A percentile compares a stretch with the other conserved stretches of the same genome.
Evolutionary conservation across 2,888 invertebrate genomes (phyloP).

Genomic region (Melanostoma mellinum): DNA sequence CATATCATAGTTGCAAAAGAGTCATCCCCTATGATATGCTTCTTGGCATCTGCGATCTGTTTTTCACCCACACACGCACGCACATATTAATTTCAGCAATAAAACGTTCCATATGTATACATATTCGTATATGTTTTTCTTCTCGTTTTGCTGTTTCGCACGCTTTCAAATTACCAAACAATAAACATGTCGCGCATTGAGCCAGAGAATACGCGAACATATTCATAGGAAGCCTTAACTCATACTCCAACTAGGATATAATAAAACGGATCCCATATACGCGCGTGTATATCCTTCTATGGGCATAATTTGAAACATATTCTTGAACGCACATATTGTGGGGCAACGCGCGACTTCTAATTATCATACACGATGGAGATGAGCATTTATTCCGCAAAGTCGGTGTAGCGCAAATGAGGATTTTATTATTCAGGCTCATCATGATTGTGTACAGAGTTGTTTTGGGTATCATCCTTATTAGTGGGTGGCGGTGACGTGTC

Average conservation of each 20-base stretch:
- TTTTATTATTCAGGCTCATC: conserved; percentile 55
- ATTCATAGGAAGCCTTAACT: conserved; percentile 45
- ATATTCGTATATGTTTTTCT: conserved; percentile 8
- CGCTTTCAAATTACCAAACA: conserved; percentile 71
- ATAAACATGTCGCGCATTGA: conserved; percentile 67
- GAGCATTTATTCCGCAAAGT: conserved; percentile 37
- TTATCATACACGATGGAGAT: conserved; percentile 50
- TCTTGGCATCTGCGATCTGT: conserved; percentile 33
- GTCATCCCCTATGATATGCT: conserved; percentile 22
- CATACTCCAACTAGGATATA: conserved; percentile 12
- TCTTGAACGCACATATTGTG: conserved; percentile 47
- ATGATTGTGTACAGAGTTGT: conserved; percentile 16
- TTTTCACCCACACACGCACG: conserved; percentile 28
- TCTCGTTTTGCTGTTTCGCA: conserved; percentile 49
- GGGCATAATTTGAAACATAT: background rate
- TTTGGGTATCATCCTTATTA: conserved; percentile 25
- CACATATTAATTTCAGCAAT: conserved; percentile 64
- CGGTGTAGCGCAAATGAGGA: conserved; percentile 49
- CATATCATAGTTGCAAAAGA: conserved; percentile 37
- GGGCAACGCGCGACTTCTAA: conserved; percentile 62
- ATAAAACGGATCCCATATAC: conserved; percentile 38
- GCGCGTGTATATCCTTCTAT: background rate
- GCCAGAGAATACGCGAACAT: conserved; percentile 15
- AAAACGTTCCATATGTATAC: conserved; percentile 58
- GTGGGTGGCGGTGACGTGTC: conserved; percentile 5